Conservation (phyloP, 2,888 invertebrate genomes). For the Torymus texanus region DNA sequence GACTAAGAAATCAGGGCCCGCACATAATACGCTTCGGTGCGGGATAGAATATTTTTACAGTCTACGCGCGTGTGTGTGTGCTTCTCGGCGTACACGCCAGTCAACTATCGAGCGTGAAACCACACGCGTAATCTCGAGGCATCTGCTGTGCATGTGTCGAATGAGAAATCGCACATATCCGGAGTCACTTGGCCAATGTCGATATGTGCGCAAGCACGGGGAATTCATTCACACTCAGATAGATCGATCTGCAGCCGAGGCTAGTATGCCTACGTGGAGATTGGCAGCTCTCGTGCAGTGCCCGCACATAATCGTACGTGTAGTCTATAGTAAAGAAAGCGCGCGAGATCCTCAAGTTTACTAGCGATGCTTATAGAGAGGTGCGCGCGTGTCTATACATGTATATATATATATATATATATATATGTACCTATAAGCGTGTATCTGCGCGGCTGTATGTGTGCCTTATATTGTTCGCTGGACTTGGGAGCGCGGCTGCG, state of each 20-base stretch:
- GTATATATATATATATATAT: too few species aligned
- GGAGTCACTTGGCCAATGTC: slow-evolving; percentile 13
- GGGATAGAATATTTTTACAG: slow-evolving; percentile 47
- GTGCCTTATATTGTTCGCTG: slow-evolving; percentile 5
- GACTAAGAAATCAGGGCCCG: slow-evolving; percentile 58
- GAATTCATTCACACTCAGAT: slow-evolving; percentile 23
- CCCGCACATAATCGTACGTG: background rate
- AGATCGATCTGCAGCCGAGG: too few species aligned
- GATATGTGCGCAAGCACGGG: background rate
- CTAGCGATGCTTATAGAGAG: background rate
- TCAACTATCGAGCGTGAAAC: slow-evolving; percentile 64
- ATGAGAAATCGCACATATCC: slow-evolving; percentile 33
- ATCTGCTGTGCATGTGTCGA: slow-evolving; percentile 31
- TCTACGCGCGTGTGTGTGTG: slow-evolving; percentile 47
- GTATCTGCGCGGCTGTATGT: background rate
- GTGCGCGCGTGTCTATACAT: too few species aligned
- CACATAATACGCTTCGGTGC: slow-evolving; percentile 61
- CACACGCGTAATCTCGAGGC: slow-evolving; percentile 57
- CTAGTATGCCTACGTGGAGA: slow-evolving; percentile 10
- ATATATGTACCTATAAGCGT: background rate
- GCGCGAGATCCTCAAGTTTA: slow-evolving; percentile 1
- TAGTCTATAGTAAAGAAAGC: background rate
- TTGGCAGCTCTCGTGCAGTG: slow-evolving; percentile 16
- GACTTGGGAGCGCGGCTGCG: background rate
- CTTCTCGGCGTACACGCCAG: slow-evolving; percentile 59